Base-by-base conservation (phyloP, 2,113 vertebrate species). In the Hassar affinis region DNA sequence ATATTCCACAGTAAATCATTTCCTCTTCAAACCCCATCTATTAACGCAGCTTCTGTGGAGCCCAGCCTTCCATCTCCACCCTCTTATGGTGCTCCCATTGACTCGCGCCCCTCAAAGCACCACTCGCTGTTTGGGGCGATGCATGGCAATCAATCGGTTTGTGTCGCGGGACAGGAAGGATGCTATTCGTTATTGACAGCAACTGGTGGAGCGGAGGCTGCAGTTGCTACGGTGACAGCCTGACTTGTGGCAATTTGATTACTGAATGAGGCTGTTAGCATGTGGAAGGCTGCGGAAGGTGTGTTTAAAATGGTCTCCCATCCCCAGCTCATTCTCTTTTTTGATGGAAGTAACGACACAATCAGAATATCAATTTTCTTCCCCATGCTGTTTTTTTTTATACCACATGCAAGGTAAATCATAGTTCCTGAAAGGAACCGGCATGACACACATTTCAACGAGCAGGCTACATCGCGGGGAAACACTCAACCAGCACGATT, bases 221-320 rank as follows among this genome's bases (percentile, higher is more conserved):
- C 92, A 90, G 94, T 94, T 94, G 93, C 93, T 92, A 93, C 90
- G 93, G 94, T 92, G 92, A 95, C 94, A 91, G 92, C 87, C 90
- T 92, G 92, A 93, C 90, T 94, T 91, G 92, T 90, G 85, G 90
- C 92, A 91, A 90, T 92, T 91, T 92, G 91, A 91, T 91, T 91
- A 91, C 76, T 85, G 89, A 89, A 87, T 87, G 88, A 87, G 87
- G 82, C 87, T 83, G 82, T 86, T 87, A 88, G 83, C 83, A 71
- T 82, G 86, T 85, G 72, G 68, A 62, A 83, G 64, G 59, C 78
- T 84, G 81, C 78, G 61, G 86, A 83, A 84, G 54, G 83, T 45
- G 82, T 42, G 84, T 87, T 86, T 84, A 87, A 89, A 89, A 80
- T 84, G 69, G 45, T 22, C 42, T 66, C 69, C 66, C 87, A 81